Evolutionary conservation across 2,888 invertebrate species (phyloP).

Genomic region (Fragum sueziense): DNA sequence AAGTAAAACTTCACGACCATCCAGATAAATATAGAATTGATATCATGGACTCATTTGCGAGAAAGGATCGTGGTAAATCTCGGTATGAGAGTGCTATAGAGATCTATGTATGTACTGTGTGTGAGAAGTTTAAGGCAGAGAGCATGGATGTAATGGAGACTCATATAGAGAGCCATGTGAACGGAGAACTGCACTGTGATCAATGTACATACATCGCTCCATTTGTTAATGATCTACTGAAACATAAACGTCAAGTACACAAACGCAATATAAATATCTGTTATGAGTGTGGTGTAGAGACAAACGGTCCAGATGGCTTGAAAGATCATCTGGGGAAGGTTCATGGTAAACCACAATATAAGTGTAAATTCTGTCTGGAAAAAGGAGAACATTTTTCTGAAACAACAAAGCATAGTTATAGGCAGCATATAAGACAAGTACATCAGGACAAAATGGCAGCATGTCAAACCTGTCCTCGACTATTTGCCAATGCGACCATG

Average conservation of each 20-base stretch:
- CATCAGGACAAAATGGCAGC: constrained; percentile 33
- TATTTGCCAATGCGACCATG: constrained; percentile 27
- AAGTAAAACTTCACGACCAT: constrained; percentile 46
- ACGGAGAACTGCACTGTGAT: constrained; percentile 29
- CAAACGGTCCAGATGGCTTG: constrained; percentile 26
- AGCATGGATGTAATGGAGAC: constrained; percentile 38
- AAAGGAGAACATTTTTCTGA: constrained; percentile 6
- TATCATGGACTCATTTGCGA: constrained; percentile 48
- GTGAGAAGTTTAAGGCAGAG: constrained; percentile 38
- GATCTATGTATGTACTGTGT: constrained; percentile 31
- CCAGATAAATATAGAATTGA: constrained; percentile 52
- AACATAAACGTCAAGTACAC: constrained; percentile 33
- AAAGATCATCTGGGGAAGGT: constrained; percentile 48
- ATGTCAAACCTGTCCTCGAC: constrained; percentile 27
- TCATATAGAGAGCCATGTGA: constrained; percentile 45
- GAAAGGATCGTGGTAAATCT: constrained; percentile 45
- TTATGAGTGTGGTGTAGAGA: constrained; percentile 36
- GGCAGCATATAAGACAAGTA: constrained; percentile 26
- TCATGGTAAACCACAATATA: constrained; percentile 42
- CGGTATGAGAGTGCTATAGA: constrained; percentile 28
- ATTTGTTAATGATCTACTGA: constrained; percentile 17
- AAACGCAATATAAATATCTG: constrained; percentile 38
- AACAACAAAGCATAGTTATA: constrained; percentile 15
- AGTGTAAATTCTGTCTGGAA: constrained; percentile 40
- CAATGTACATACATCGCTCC: constrained; percentile 24